These are phyloP conservation scores for Patella depressa DNA, from an alignment of 2,888 invertebrate genomes.

Conservation along the genomic window DNA sequence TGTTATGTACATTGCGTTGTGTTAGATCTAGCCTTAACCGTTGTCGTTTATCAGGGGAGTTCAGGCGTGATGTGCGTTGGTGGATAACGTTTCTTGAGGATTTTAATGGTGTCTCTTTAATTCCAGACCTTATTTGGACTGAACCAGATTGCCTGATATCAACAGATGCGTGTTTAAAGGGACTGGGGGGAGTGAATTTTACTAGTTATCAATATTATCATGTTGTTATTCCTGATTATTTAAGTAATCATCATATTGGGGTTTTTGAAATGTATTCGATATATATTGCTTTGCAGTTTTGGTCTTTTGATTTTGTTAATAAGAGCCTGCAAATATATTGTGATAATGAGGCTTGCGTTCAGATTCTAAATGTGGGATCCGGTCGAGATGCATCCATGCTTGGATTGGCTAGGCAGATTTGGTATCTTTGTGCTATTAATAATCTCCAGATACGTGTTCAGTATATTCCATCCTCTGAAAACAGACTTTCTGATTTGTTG, in stretches of 20 bases:
- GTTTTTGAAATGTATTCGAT: neutral
- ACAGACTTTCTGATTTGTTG: too few relatives aligned
- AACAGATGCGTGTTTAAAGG: neutral
- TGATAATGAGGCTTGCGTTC: neutral
- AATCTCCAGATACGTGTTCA: too few relatives aligned
- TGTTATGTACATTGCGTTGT: neutral
- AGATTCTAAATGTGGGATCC: neutral
- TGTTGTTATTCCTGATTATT: neutral
- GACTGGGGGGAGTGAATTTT: slow-evolving; percentile 1
- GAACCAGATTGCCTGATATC: neutral
- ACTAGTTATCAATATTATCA: neutral
- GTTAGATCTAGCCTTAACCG: neutral
- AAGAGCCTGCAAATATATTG: too few relatives aligned
- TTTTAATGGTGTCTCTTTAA: neutral
- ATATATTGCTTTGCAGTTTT: neutral
- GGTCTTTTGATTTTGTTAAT: neutral
- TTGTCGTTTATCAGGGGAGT: neutral
- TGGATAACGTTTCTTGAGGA: neutral
- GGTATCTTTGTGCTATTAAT: neutral
- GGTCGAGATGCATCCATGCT: neutral
- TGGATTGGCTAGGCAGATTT: neutral
- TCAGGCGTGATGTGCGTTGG: neutral
- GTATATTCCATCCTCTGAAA: too few relatives aligned
- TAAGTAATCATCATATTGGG: neutral
- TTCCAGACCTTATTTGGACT: neutral